Conservation (phyloP, 2,797 vertebrate species). For the Gobionotothen gibberifrons region DNA sequence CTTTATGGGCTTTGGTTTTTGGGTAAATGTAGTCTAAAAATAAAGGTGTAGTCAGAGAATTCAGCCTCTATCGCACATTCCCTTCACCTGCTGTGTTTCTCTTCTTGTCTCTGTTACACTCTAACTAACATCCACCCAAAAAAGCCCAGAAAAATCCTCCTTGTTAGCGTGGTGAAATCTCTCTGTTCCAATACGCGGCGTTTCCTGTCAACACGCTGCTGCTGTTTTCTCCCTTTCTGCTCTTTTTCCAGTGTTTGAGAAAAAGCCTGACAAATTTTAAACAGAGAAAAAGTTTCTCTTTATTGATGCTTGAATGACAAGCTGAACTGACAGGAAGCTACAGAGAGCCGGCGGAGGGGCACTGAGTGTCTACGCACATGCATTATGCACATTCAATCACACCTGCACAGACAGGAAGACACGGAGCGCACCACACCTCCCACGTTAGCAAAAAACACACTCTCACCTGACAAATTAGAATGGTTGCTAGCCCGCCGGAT, state of each 20-base stretch:
- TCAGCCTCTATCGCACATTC: constrained; percentile 1
- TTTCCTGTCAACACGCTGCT: constrained; percentile 61
- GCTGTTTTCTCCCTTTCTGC: constrained; percentile 46
- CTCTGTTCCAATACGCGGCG: constrained; percentile 28
- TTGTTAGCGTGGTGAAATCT: constrained; percentile 49
- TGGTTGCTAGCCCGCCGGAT: constrained; percentile 55
- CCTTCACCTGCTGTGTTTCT: constrained; percentile 2
- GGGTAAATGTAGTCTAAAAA: not conserved
- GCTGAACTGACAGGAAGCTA: constrained; percentile 67
- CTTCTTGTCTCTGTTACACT: constrained; percentile 16
- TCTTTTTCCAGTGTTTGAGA: constrained; percentile 52
- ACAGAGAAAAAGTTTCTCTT: constrained; percentile 66
- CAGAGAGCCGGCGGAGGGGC: constrained; percentile 46
- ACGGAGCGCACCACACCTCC: constrained; percentile 66
- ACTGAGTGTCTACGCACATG: constrained; percentile 51
- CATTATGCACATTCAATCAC: constrained; percentile 70
- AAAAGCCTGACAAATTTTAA: constrained; percentile 62
- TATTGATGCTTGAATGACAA: constrained; percentile 76
- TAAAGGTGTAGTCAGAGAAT: constrained; percentile 6
- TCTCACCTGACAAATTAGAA: constrained; percentile 78
- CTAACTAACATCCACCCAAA: constrained; percentile 1
- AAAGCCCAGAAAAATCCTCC: constrained; percentile 18
- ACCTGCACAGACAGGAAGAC: constrained; percentile 56
- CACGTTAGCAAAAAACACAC: constrained; percentile 73
- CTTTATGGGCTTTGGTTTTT: not conserved